Evolutionary conservation across 1,140 invertebrate genomes (phyloP).

Genomic region (Tenebrio molitor): DNA sequence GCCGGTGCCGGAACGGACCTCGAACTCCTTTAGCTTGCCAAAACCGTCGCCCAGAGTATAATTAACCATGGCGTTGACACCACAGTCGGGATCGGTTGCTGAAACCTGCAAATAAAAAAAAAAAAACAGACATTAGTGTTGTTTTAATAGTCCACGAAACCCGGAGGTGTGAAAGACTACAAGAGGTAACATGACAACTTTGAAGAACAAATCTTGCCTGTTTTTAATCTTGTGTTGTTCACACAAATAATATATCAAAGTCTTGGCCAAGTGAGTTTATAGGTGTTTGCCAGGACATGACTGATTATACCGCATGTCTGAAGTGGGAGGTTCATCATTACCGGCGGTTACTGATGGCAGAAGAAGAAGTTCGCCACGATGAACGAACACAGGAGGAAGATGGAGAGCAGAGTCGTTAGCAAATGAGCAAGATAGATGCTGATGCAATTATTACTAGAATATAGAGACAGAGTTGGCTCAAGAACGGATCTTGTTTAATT

Average conservation of each 20-base stretch:
- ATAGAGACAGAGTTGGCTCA: constrained; percentile 19
- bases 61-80: constrained; percentile 93
- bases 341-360: constrained; percentile 45
- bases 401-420: constrained; percentile 42
- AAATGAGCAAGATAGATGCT: constrained; percentile 49
- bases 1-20: constrained; percentile 85
- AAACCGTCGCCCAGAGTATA: constrained; percentile 87
- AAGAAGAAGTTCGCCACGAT: constrained; percentile 37
- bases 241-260: constrained; percentile 62
- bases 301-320: constrained; percentile 54
- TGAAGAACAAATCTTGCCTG: constrained; percentile 57
- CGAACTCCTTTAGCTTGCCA: constrained; percentile 79
- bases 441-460: constrained; percentile 44
- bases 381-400: background rate
- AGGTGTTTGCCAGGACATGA: constrained; percentile 58
- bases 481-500: constrained; percentile 21
- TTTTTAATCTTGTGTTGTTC: constrained; percentile 56
- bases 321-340: constrained; percentile 58
- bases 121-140: constrained; percentile 1
- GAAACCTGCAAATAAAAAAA: constrained; percentile 80
- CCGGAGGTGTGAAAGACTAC: constrained; percentile 41
- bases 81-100: constrained; percentile 94
- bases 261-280: constrained; percentile 52
- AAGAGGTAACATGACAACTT: constrained; percentile 33
- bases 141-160: constrained; percentile 34